Evolutionary conservation across 2,113 vertebrate species (phyloP).

Genomic region (Gulo gulo): DNA sequence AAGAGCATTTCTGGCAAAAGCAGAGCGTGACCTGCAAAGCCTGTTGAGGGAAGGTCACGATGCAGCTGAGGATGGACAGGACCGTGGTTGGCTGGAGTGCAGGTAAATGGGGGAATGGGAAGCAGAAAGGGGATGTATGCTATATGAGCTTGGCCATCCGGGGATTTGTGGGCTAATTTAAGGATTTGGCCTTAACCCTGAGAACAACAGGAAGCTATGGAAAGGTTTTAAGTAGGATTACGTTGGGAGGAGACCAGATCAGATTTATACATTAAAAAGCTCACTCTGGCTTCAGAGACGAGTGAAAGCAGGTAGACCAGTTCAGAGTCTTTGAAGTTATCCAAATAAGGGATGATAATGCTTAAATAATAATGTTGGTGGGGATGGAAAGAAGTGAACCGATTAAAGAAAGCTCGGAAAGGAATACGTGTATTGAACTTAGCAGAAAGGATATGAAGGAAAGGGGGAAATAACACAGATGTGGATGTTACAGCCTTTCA

Average conservation of each 20-base stretch:
- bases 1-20: background rate
- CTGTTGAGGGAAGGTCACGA: background rate
- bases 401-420: background rate
- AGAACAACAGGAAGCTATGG: background rate
- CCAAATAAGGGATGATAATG: background rate
- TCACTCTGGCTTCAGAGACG: background rate
- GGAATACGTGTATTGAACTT: background rate
- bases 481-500: background rate
- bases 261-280: background rate
- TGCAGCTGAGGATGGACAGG: background rate
- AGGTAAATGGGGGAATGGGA: background rate
- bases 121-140: background rate
- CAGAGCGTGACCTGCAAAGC: background rate
- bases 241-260: background rate
- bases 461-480: background rate
- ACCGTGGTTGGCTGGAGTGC: background rate
- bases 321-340: background rate
- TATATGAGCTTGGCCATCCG: background rate
- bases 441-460: background rate
- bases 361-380: background rate
- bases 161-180: background rate
- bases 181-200: background rate
- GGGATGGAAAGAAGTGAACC: background rate
- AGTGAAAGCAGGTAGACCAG: background rate
- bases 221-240: background rate